Evolutionary conservation across 2,113 vertebrate genomes (phyloP).

Genomic region (Phoenicopterus ruber): DNA sequence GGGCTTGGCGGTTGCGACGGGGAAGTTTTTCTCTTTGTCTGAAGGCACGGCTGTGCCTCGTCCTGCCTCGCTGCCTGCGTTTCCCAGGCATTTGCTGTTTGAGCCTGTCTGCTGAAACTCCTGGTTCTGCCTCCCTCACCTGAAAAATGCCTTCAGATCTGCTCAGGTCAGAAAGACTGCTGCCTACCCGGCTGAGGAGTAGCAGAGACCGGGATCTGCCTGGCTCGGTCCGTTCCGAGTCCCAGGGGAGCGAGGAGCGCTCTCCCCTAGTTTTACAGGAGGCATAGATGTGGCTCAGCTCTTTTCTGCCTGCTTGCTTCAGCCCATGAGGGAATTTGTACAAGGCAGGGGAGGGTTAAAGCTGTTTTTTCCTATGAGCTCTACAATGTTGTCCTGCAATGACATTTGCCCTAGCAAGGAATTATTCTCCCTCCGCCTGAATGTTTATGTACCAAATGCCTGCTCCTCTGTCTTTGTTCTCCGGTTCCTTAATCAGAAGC

Average conservation of each 20-base stretch:
- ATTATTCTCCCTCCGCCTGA: not conserved
- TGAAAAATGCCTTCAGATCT: not conserved
- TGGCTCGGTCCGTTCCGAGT: fast-evolving
- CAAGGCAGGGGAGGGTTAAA: not conserved
- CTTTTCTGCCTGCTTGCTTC: not conserved
- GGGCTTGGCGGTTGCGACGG: not conserved
- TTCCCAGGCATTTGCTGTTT: not conserved
- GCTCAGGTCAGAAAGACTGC: not conserved
- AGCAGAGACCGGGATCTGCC: not conserved
- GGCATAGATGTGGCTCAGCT: not conserved
- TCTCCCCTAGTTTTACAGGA: not conserved
- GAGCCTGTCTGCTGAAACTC: not conserved
- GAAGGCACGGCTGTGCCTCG: not conserved
- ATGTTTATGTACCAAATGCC: conserved; percentile 9
- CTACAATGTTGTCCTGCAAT: not conserved
- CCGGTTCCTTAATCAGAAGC: not conserved
- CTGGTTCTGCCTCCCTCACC: not conserved
- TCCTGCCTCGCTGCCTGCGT: not conserved
- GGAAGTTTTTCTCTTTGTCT: conserved; percentile 24
- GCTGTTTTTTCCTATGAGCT: not conserved
- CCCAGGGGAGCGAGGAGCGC: not conserved
- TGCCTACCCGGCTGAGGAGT: not conserved
- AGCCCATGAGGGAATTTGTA: not conserved
- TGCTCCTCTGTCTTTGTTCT: conserved; percentile 15
- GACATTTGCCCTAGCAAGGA: conserved; percentile 22